These are phyloP conservation scores for Chrysina gloriosa DNA, from an alignment of 2,888 invertebrate species.

Conservation along the genomic window DNA sequence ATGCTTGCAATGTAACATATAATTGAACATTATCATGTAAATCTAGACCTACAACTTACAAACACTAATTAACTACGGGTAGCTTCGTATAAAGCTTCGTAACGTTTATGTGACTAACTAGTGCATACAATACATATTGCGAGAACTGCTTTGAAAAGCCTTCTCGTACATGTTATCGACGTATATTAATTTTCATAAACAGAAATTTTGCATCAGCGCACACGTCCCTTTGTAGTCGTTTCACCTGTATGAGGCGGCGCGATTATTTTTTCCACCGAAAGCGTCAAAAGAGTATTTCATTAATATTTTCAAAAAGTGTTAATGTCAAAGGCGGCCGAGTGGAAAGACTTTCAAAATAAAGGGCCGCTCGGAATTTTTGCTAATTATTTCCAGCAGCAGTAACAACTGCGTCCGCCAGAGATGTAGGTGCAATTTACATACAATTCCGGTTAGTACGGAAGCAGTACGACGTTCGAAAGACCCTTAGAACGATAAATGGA, in stretches of 20 bases:
- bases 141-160: not conserved
- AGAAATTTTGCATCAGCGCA: slow-evolving; percentile 23
- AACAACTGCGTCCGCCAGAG: not conserved
- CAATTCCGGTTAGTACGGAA: slow-evolving; percentile 29
- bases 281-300: slow-evolving; percentile 23
- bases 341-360: not conserved
- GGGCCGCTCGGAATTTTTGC: slow-evolving; percentile 2
- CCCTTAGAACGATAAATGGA: slow-evolving; percentile 16
- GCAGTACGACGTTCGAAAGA: not conserved
- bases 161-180: not conserved
- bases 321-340: slow-evolving; percentile 15
- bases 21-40: too few species aligned
- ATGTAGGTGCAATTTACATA: slow-evolving; percentile 36
- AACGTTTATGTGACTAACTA: too few species aligned
- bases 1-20: too few species aligned
- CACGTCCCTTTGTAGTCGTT: slow-evolving; percentile 14
- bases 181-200: slow-evolving; percentile 27
- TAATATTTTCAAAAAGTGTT: slow-evolving; percentile 15
- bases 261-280: slow-evolving; percentile 9
- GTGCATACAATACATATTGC: too few species aligned
- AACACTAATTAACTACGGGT: too few species aligned
- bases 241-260: slow-evolving; percentile 10
- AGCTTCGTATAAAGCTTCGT: too few species aligned
- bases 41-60: too few species aligned
- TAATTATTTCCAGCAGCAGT: slow-evolving; percentile 33